A percentile compares a stretch with the other conserved stretches of the same genome.
phyloP scores from a whole-genome alignment of 2,797 vertebrate species.

The Anguilla marmorata region DNA sequence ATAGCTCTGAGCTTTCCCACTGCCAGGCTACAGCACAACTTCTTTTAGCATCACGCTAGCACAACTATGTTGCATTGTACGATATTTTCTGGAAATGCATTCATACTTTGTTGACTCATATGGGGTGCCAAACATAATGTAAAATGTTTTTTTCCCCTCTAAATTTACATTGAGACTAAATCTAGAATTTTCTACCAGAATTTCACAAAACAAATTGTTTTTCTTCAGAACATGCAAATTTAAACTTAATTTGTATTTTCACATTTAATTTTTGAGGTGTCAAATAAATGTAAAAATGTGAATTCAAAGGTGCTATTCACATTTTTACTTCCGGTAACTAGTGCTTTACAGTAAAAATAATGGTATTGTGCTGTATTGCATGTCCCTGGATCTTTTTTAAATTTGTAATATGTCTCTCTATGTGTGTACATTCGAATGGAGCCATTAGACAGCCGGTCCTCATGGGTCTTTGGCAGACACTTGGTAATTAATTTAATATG shows the following conservation, averaged over 20 bases:
- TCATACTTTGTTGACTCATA: not conserved
- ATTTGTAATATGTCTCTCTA: not conserved
- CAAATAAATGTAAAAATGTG: no score
- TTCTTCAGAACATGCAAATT: no score
- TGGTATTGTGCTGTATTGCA: not conserved
- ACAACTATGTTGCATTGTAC: not conserved
- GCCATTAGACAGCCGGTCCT: not conserved
- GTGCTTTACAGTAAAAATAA: not conserved
- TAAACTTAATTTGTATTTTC: no score
- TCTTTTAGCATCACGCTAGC: not conserved
- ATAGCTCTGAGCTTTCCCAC: slow-evolving; percentile 10
- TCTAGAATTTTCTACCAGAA: not conserved
- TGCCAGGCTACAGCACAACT: not conserved
- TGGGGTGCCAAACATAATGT: not conserved
- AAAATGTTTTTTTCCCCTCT: not conserved
- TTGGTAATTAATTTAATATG: not conserved
- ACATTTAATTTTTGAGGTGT: no score
- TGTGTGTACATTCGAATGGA: not conserved
- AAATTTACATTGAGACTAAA: not conserved
- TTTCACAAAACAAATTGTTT: no score
- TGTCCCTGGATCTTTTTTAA: not conserved
- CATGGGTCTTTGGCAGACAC: not conserved
- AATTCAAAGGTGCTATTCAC: no score
- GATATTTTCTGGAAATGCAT: not conserved
- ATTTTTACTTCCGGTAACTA: no score